phyloP scores from a whole-genome alignment of 2,888 invertebrate genomes.

The Carcina quercana region DNA sequence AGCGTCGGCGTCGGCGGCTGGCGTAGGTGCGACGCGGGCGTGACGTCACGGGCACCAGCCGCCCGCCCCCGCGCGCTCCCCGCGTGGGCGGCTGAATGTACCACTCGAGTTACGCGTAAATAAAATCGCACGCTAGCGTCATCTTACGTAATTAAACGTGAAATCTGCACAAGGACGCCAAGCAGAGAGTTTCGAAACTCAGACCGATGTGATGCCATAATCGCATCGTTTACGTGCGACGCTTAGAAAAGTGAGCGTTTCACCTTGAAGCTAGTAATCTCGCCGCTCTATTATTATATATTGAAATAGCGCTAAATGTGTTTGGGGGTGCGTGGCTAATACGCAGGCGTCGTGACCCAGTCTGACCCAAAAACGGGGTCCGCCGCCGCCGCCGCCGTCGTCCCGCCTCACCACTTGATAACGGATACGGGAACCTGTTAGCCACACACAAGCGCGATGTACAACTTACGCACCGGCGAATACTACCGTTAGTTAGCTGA shows the following conservation, averaged over 20 bases:
- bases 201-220: constrained; percentile 57
- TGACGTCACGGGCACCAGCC: constrained; percentile 62
- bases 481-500: constrained; percentile 38
- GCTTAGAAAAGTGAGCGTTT: constrained; percentile 69
- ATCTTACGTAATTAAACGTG: constrained; percentile 61
- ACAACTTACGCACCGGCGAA: constrained; percentile 30
- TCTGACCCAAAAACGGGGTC: constrained; percentile 67
- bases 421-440: constrained; percentile 64
- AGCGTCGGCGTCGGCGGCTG: constrained; percentile 40
- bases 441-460: constrained; percentile 30
- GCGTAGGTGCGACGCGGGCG: constrained; percentile 52
- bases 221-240: constrained; percentile 59
- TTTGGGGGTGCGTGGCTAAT: constrained; percentile 40
- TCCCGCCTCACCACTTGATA: constrained; percentile 54
- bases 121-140: constrained; percentile 35
- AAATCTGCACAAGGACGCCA: constrained; percentile 64
- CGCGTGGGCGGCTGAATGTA: constrained; percentile 23
- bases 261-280: constrained; percentile 59
- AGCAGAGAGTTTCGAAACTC: constrained; percentile 48
- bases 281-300: constrained; percentile 55
- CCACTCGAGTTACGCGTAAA: constrained; percentile 33
- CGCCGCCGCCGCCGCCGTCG: constrained; percentile 49
- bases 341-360: constrained; percentile 72
- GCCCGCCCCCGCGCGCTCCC: constrained; percentile 26
- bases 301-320: constrained; percentile 53